phyloP scores from a whole-genome alignment of 2,888 invertebrate species.

The Perizoma flavofasciatum region DNA sequence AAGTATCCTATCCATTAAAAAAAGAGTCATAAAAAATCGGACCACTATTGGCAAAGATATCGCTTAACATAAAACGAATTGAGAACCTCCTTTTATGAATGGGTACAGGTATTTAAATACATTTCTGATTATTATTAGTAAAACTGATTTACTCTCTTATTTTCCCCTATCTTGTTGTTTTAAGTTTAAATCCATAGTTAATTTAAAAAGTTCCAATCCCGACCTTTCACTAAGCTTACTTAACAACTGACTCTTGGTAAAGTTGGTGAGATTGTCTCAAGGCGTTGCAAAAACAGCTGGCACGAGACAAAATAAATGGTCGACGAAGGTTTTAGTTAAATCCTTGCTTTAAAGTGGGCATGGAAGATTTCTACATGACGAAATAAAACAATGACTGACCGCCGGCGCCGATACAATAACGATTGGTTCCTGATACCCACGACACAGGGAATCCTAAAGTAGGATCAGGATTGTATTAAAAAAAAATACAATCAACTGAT shows the following conservation, averaged over 20 bases:
- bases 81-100: no score
- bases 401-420: no score
- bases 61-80: no score
- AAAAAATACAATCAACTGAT: no score
- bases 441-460: no score
- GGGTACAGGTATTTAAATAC: no score
- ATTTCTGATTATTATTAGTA: neutral
- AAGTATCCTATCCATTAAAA: neutral
- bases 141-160: slow-evolving; percentile 1
- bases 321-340: slow-evolving; percentile 1
- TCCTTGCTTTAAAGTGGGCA: slow-evolving; percentile 1
- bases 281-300: neutral
- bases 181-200: slow-evolving; percentile 18
- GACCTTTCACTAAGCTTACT: slow-evolving; percentile 11
- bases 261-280: slow-evolving; percentile 9
- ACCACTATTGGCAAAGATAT: no score
- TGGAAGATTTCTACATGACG: neutral
- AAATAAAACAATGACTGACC: no score
- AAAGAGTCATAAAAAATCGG: no score
- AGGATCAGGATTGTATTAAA: no score
- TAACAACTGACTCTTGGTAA: slow-evolving; percentile 12
- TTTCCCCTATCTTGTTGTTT: slow-evolving; percentile 6
- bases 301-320: slow-evolving; percentile 9
- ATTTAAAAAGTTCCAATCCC: slow-evolving; percentile 21
- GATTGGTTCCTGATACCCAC: no score